phyloP scores from a whole-genome alignment of 2,888 invertebrate species.

The Drosophila cognata region DNA sequence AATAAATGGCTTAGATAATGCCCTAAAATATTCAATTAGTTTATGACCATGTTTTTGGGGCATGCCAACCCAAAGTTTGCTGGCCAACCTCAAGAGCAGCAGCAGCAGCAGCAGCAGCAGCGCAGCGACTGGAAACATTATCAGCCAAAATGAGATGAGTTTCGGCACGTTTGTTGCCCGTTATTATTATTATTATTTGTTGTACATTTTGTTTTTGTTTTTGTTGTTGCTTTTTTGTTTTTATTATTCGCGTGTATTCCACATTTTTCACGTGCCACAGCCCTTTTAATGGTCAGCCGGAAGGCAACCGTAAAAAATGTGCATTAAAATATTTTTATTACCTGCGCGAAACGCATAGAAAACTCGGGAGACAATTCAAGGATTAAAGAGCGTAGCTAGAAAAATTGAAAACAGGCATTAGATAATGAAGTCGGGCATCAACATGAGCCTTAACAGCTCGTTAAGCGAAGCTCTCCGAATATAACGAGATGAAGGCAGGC shows the following conservation, averaged over 20 bases:
- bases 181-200: slow-evolving; percentile 47
- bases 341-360: slow-evolving; percentile 28
- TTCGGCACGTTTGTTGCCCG: slow-evolving; percentile 48
- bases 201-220: slow-evolving; percentile 30
- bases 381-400: slow-evolving; percentile 55
- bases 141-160: slow-evolving; percentile 59
- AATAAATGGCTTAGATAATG: slow-evolving; percentile 79
- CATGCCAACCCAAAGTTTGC: slow-evolving; percentile 18
- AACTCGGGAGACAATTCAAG: slow-evolving; percentile 21
- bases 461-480: slow-evolving; percentile 39
- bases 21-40: slow-evolving; percentile 79
- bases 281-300: slow-evolving; percentile 68
- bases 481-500: background rate
- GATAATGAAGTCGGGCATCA: slow-evolving; percentile 58
- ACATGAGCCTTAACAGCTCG: slow-evolving; percentile 60
- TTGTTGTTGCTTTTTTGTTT: slow-evolving; percentile 10
- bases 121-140: slow-evolving; percentile 36
- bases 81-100: slow-evolving; percentile 17
- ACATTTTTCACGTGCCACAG: slow-evolving; percentile 57
- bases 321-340: slow-evolving; percentile 80
- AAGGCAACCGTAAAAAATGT: slow-evolving; percentile 58
- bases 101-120: slow-evolving; percentile 6
- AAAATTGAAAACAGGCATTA: slow-evolving; percentile 74
- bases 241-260: slow-evolving; percentile 22
- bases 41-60: slow-evolving; percentile 67